A percentile compares a stretch with the other conserved stretches of the same genome.
Evolutionary conservation across 2,888 invertebrate species (phyloP).

Genomic region (Napeogenes inachia): DNA sequence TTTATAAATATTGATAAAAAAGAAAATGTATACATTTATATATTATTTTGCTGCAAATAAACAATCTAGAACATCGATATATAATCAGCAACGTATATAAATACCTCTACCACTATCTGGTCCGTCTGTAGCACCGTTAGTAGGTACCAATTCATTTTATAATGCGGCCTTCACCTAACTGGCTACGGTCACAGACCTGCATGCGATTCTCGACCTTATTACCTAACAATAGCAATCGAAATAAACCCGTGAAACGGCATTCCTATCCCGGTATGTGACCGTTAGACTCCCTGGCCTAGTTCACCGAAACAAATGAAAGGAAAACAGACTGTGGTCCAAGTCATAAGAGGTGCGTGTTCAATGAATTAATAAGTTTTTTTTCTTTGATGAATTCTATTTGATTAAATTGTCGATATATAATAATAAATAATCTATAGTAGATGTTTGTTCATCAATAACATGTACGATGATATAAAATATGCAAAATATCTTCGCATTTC

Average conservation of each 20-base stretch:
- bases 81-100: too few species aligned
- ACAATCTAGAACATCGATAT: too few species aligned
- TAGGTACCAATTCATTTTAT: neutral
- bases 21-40: too few species aligned
- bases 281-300: slow-evolving; percentile 38
- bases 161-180: neutral
- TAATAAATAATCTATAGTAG: too few species aligned
- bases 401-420: too few species aligned
- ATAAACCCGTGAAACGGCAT: slow-evolving; percentile 38
- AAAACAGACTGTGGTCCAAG: slow-evolving; percentile 40
- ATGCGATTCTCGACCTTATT: slow-evolving; percentile 31
- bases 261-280: slow-evolving; percentile 35
- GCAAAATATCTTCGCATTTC: slow-evolving; percentile 3
- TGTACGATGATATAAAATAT: neutral
- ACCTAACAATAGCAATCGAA: slow-evolving; percentile 23
- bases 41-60: too few species aligned
- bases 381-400: too few species aligned
- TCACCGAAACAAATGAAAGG: slow-evolving; percentile 55
- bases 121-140: neutral
- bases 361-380: neutral
- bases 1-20: too few species aligned
- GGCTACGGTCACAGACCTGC: slow-evolving; percentile 7
- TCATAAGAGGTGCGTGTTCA: slow-evolving; percentile 26
- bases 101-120: too few species aligned
- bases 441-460: too few species aligned